These are phyloP conservation scores for Erythrocebus patas DNA, from an alignment of 2,113 vertebrate genomes.

Conservation along the genomic window DNA sequence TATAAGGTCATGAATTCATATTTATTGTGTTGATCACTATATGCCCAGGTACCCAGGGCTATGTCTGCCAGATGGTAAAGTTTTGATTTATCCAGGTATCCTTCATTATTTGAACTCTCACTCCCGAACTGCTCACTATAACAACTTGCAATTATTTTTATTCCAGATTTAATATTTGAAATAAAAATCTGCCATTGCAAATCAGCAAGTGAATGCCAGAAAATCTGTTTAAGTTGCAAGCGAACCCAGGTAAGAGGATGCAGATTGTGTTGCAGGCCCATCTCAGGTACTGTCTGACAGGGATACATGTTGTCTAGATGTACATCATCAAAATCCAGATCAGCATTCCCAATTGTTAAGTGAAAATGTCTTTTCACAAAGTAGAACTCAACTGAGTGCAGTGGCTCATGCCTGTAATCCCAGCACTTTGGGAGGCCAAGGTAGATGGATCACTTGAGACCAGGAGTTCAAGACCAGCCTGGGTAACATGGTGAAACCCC, in stretches of 20 bases:
- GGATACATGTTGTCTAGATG: neutral
- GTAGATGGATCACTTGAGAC: no score
- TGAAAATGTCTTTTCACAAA: conserved; percentile 12
- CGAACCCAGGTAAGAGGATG: neutral
- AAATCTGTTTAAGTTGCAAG: neutral
- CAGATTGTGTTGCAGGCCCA: neutral
- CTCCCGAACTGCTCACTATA: neutral
- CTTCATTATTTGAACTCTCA: neutral
- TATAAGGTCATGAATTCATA: neutral
- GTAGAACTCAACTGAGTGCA: neutral
- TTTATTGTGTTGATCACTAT: conserved; percentile 33
- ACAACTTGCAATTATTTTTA: conserved; percentile 11
- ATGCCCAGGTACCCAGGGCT: neutral
- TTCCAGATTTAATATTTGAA: conserved; percentile 21
- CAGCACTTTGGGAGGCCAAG: no score
- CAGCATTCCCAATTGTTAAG: neutral
- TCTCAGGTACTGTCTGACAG: neutral
- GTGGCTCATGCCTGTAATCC: no score
- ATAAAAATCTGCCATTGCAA: conserved; percentile 2
- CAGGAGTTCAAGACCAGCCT: no score
- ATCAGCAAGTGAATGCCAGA: neutral
- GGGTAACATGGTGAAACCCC: no score
- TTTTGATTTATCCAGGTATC: neutral
- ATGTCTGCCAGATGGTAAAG: neutral
- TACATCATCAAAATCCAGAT: neutral